These are phyloP conservation scores for Heteractis magnifica DNA, from an alignment of 92 coral and sea anemone genomes.

Conservation along the genomic window DNA sequence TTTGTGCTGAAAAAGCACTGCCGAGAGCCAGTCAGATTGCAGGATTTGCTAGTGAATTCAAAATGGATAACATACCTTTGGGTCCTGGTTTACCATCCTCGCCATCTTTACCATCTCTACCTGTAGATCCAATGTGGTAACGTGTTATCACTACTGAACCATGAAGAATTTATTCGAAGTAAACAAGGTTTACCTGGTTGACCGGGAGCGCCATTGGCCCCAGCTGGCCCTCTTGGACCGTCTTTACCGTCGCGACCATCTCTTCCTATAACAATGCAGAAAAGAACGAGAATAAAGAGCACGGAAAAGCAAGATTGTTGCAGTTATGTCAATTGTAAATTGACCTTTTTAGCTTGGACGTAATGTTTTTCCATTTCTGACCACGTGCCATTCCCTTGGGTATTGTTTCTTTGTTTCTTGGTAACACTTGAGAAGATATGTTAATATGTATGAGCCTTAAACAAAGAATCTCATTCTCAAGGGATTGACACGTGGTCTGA, in stretches of 20 bases:
- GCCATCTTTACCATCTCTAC: conserved; percentile 25
- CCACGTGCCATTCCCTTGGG: too few species aligned
- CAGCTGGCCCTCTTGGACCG: conserved; percentile 54
- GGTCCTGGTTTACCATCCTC: conserved; percentile 30
- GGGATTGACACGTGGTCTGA: too few species aligned
- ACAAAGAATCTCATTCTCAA: too few species aligned
- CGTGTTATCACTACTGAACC: neutral
- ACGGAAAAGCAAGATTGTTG: neutral
- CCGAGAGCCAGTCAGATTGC: too few species aligned
- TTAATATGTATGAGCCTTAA: too few species aligned
- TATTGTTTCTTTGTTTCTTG: too few species aligned
- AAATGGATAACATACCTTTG: conserved; percentile 2
- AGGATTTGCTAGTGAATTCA: too few species aligned
- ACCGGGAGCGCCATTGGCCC: conserved; percentile 54
- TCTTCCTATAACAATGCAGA: conserved; percentile 30
- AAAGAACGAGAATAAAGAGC: neutral
- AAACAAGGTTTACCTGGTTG: conserved; percentile 35
- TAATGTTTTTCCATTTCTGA: too few species aligned
- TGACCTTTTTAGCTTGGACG: too few species aligned
- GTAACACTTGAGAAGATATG: too few species aligned
- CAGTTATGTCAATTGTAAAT: too few species aligned
- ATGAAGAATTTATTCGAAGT: conserved; percentile 10
- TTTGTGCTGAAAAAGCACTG: too few species aligned
- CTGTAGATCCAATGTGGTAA: neutral
- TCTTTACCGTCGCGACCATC: conserved; percentile 67